Evolutionary conservation across 2,888 invertebrate genomes (phyloP), one percentile per base, ranked within the genome.

Genomic region (Rhagophthalmus giganteus): DNA sequence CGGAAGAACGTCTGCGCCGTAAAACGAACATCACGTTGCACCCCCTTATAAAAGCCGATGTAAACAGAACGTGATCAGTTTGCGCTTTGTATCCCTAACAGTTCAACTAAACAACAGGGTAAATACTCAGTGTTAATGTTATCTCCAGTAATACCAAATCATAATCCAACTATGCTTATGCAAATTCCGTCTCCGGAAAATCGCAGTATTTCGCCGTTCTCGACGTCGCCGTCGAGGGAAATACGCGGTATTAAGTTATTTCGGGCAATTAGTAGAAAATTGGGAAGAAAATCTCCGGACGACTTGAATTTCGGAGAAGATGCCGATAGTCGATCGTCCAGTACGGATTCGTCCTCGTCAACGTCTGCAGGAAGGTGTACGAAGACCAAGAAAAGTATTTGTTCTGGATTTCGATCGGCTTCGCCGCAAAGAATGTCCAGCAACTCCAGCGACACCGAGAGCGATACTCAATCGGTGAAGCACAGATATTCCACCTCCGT

Each of bases 201-300:
- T 26, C 58, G 75, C 40, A 77, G 74, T 61, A 57, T 72, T 7
- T 79, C 79, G 12, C 71, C 73, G 3, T 58, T 69, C 52, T 79
- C 82, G 53, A 76, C 80, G 12, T 82, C 83, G 49, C 77, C 82
- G 0, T 77, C 80, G 2, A 74, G 77, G 53, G 80, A 81, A 60
- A 66, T 73, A 10, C 81, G 83, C 6, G 85, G 85, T 38, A 76
- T 84, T 51, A 78, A 85, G 34, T 77, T 87, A 61, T 81, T 87
- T 65, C 81, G 84, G 57, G 83, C 84, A 15, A 79, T 87, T 55
- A 82, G 83, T 69, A 78, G 81, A 47, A 81, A 82, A 56, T 78
- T 87, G 35, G 79, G 83, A 0, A 76, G 82, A 40, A 75, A 79
- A 32, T 76, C 80, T 46, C 71, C 70, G 7, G 77, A 76, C 41